These are phyloP conservation scores for Periophthalmus modestus DNA, from an alignment of 2,113 vertebrate genomes.

Conservation along the genomic window DNA sequence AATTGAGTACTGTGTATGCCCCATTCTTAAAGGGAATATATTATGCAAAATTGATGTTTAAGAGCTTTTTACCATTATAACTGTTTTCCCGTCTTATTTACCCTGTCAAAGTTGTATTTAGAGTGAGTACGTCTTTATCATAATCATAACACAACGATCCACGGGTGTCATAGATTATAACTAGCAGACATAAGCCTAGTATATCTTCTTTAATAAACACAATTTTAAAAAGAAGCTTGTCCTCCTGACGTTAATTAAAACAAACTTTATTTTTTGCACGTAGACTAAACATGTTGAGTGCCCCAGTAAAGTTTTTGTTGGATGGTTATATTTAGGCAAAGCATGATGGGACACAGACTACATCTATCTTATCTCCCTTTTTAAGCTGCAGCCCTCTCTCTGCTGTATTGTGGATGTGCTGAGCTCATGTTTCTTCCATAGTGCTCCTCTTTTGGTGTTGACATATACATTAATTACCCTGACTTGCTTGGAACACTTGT, in stretches of 20 bases:
- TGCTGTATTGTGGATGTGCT: constrained; percentile 70
- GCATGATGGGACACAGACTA: constrained; percentile 68
- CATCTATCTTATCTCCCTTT: constrained; percentile 67
- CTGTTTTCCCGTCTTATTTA: no score
- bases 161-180: no score
- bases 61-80: no score
- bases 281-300: constrained; percentile 17
- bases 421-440: constrained; percentile 74
- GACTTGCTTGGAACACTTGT: constrained; percentile 72
- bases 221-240: not conserved
- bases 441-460: constrained; percentile 72
- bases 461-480: constrained; percentile 80
- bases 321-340: constrained; percentile 64
- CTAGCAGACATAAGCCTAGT: no score
- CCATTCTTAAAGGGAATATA: not conserved
- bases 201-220: not conserved
- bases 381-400: constrained; percentile 47
- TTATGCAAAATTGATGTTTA: no score
- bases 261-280: not conserved
- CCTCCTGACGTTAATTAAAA: not conserved
- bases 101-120: no score
- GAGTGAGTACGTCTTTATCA: no score
- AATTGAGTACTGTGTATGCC: not conserved
- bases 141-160: no score
- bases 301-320: constrained; percentile 64